Percentiles rank a stretch among this genome's conserved stretches.
phyloP scores from a whole-genome alignment of 2,113 vertebrate genomes.

The Cebidichthys violaceus region DNA sequence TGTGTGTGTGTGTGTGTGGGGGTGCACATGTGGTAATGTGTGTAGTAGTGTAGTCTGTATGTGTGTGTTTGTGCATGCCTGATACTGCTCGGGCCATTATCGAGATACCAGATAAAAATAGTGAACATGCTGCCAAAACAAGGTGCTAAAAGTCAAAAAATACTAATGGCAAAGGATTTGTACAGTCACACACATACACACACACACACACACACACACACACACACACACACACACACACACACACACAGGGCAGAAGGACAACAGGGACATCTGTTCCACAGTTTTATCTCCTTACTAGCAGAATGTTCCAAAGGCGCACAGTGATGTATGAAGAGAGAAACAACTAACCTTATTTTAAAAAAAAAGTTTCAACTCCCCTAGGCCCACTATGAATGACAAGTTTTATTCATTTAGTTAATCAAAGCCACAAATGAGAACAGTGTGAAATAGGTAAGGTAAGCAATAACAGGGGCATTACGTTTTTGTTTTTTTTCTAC shows the following conservation, averaged over 20 bases:
- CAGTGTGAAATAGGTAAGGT: constrained; percentile 46
- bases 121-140: constrained; percentile 78
- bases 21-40: not conserved
- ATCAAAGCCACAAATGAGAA: constrained; percentile 54
- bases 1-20: constrained; percentile 5
- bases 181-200: constrained; percentile 4
- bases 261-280: constrained; percentile 69
- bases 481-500: constrained; percentile 37
- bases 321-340: constrained; percentile 53
- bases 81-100: constrained; percentile 62
- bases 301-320: constrained; percentile 48
- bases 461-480: constrained; percentile 40
- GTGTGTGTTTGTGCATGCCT: constrained; percentile 6
- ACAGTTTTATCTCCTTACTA: constrained; percentile 63
- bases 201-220: constrained; percentile 5
- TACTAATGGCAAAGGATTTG: constrained; percentile 63
- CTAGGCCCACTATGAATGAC: constrained; percentile 34
- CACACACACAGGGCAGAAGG: constrained; percentile 51
- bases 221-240: not conserved
- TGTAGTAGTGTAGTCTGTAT: not conserved
- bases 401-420: constrained; percentile 55
- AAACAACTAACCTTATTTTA: constrained; percentile 52
- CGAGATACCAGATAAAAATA: constrained; percentile 63
- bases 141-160: constrained; percentile 77
- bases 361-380: constrained; percentile 39